phyloP scores from a whole-genome alignment of 2,888 invertebrate genomes.

The Rhopalosiphum nymphaeae region DNA sequence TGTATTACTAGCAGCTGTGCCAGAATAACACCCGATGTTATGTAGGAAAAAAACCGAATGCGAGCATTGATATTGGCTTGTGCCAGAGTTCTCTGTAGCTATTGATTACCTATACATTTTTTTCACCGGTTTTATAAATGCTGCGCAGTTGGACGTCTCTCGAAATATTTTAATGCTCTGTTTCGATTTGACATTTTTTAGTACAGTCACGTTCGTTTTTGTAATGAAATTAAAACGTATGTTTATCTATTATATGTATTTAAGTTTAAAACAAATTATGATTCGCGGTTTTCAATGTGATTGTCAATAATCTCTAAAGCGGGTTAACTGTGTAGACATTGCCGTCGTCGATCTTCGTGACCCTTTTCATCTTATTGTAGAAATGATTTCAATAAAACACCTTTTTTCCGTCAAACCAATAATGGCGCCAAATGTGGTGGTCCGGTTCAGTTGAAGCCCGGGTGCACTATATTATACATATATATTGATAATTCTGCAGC shows the following conservation, averaged over 20 bases:
- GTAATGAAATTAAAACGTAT: neutral
- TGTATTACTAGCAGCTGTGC: conserved; percentile 38
- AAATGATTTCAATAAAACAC: conserved; percentile 10
- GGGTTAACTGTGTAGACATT: conserved; percentile 9
- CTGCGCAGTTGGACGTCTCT: neutral
- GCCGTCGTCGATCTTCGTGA: neutral
- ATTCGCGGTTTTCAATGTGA: neutral
- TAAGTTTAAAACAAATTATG: neutral
- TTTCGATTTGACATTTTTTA: neutral
- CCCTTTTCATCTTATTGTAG: neutral
- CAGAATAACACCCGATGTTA: neutral
- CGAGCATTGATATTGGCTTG: neutral
- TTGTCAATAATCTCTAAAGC: neutral
- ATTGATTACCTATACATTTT: conserved; percentile 21
- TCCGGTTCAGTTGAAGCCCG: neutral
- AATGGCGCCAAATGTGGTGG: conserved; percentile 41
- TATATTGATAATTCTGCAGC: neutral
- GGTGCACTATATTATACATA: conserved; percentile 6
- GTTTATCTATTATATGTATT: neutral
- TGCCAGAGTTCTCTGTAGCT: neutral
- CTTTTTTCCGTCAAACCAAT: conserved; percentile 37
- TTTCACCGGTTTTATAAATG: neutral
- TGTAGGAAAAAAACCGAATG: neutral
- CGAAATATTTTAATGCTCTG: neutral
- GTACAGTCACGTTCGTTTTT: neutral